phyloP scores from a whole-genome alignment of 2,797 vertebrate species.

The Rhabdomys pumilio region DNA sequence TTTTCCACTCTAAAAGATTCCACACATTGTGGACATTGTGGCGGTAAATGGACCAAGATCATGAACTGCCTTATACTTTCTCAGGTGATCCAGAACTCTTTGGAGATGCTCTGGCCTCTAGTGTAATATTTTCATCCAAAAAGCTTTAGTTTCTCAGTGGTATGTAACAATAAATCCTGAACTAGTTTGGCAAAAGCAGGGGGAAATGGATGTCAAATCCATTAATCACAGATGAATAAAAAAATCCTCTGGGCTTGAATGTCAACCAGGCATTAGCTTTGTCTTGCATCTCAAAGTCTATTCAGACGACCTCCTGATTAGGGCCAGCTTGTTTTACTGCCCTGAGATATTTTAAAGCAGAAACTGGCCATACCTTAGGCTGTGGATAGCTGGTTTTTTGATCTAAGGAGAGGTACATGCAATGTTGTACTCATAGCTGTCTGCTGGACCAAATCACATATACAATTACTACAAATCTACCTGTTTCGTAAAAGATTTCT shows the following conservation, averaged over 20 bases:
- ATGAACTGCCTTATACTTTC: conserved; percentile 67
- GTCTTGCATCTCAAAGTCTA: conserved; percentile 86
- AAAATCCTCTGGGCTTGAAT: conserved; percentile 87
- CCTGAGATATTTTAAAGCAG: conserved; percentile 82
- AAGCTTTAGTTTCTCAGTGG: conserved; percentile 89
- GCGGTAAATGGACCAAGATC: conserved; percentile 26
- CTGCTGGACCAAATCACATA: conserved; percentile 73
- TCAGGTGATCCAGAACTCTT: conserved; percentile 79
- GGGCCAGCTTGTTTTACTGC: conserved; percentile 88
- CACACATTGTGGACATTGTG: conserved; percentile 59
- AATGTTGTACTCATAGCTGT: conserved; percentile 77
- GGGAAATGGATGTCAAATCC: conserved; percentile 90
- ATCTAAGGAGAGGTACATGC: conserved; percentile 46
- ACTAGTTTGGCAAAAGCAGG: conserved; percentile 88
- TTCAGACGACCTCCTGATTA: conserved; percentile 87
- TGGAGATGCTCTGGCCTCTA: conserved; percentile 87
- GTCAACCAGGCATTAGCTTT: conserved; percentile 88
- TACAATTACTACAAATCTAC: conserved; percentile 72
- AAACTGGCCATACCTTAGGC: conserved; percentile 82
- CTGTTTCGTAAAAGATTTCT: conserved; percentile 79
- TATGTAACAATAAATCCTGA: conserved; percentile 90
- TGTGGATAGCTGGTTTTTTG: conserved; percentile 67
- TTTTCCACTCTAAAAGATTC: conserved; percentile 75
- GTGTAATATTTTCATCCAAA: conserved; percentile 86
- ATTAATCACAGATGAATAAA: conserved; percentile 90